Evolutionary conservation across 2,888 invertebrate species (phyloP).

Genomic region (Eupithecia vulgata): DNA sequence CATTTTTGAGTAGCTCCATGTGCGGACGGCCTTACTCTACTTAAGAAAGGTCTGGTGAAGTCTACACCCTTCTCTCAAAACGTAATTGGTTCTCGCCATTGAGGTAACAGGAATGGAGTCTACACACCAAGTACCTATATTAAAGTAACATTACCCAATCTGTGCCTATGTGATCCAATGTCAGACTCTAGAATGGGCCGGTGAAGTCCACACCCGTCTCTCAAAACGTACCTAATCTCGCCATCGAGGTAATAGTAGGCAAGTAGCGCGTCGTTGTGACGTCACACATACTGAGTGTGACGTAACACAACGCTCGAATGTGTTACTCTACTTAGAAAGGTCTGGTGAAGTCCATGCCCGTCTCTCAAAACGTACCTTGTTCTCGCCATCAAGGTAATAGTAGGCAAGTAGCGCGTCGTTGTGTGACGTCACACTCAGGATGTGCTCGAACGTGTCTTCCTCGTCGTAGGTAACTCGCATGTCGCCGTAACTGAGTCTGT

Average conservation of each 20-base stretch:
- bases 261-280: constrained; percentile 92
- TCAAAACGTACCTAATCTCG: constrained; percentile 82
- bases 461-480: constrained; percentile 62
- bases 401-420: constrained; percentile 96
- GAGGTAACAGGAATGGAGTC: too few relatives aligned
- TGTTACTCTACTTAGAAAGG: constrained; percentile 43
- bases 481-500: constrained; percentile 71
- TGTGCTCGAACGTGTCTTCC: constrained; percentile 88
- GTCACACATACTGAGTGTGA: constrained; percentile 90
- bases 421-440: constrained; percentile 90
- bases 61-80: too few relatives aligned
- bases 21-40: too few relatives aligned
- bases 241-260: constrained; percentile 96
- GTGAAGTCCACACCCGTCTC: constrained; percentile 6
- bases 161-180: too few relatives aligned
- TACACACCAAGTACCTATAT: too few relatives aligned
- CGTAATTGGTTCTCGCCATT: too few relatives aligned
- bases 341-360: not conserved
- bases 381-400: constrained; percentile 94
- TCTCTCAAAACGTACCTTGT: constrained; percentile 84
- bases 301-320: too few relatives aligned
- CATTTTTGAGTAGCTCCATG: too few relatives aligned
- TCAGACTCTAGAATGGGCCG: too few relatives aligned
- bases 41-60: too few relatives aligned
- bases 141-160: too few relatives aligned